Conservation (phyloP, 1,140 invertebrate genomes). For the Luehdorfia chinensis region DNA sequence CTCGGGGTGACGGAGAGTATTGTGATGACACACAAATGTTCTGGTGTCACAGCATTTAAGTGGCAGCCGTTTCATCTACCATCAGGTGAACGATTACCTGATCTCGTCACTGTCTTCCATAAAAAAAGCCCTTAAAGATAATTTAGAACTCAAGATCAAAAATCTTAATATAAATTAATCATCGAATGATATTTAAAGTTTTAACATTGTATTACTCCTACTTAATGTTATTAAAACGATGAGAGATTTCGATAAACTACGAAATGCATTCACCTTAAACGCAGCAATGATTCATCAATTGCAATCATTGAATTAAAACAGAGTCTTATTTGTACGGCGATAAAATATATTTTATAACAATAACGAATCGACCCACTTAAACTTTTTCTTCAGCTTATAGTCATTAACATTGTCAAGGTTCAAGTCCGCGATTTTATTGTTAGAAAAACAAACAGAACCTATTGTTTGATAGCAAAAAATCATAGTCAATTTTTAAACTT, state of each 20-base stretch:
- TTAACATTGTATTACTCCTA: too few species aligned
- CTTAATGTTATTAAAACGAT: not conserved
- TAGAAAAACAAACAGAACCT: conserved; percentile 1
- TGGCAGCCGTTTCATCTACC: too few species aligned
- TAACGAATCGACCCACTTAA: conserved; percentile 14
- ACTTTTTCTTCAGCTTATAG: conserved; percentile 13
- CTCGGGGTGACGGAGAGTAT: too few species aligned
- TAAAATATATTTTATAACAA: conserved; percentile 11
- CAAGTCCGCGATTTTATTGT: not conserved
- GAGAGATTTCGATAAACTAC: conserved; percentile 3
- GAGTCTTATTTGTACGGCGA: conserved; percentile 3
- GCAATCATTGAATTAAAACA: not conserved
- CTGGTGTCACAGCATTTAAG: too few species aligned
- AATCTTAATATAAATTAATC: too few species aligned
- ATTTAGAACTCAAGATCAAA: too few species aligned
- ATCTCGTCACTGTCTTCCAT: too few species aligned
- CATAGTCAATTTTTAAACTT: too few species aligned
- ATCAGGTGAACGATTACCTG: too few species aligned
- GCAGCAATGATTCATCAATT: conserved; percentile 13
- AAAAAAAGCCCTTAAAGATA: too few species aligned
- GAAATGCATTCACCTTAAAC: conserved; percentile 12
- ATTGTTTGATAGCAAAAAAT: not conserved
- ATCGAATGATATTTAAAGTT: too few species aligned
- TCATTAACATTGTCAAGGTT: conserved; percentile 17
- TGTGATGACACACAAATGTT: too few species aligned